Base-by-base conservation (phyloP, 2,888 invertebrate species). In the Baronia brevicornis region DNA sequence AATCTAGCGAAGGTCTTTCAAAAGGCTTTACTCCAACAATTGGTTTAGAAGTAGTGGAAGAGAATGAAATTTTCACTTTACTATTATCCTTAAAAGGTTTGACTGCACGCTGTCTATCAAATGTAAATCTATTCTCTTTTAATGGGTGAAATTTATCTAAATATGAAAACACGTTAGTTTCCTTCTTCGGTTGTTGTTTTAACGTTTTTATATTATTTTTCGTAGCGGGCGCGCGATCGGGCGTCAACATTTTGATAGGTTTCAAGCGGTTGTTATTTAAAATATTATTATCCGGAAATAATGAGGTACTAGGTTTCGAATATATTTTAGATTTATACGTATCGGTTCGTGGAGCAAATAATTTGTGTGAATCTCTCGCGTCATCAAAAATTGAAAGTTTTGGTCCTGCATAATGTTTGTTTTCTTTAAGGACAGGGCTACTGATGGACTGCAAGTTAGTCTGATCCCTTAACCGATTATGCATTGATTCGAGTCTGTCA, bases 401-500 rank as follows among this genome's bases (percentile, higher is more conserved):
- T 17, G 36, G 15, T 12, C 30, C 27, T 7, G 15, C 4, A 8
- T 20, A 5, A n/a, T 12, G 22, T 8, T 25, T 39, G 7, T 32
- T 38, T 19, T 30, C 27, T 6, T 30, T 31, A 6, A 36, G 17
- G 20, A 35, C 19, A 13, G 43, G 40, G n/a, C 28, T 33, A 15
- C 33, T 27, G 0, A 55, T 25, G 5, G 45, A 30, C 12, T 48
- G 44, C 3, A 56, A 36, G 34, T 43, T 50, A 11, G 61, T 38
- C 8, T 51, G 51, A 30, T 67, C 66, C 12, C 58, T 38, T 28
- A 72, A 41, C 44, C 52, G 54, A 21, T 63, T 64, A 15, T 58
- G 67, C 38, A 73, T 46, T 11, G 67, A 51, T 39, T 62, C 54
- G 25, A 77, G 41, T 13, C 70, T 61, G 35, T 75, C 75, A 41